A percentile compares a stretch with the other conserved stretches of the same genome.
These are phyloP conservation scores for Cephus pulcher DNA, from an alignment of 2,888 invertebrate species.

Conservation along the genomic window DNA sequence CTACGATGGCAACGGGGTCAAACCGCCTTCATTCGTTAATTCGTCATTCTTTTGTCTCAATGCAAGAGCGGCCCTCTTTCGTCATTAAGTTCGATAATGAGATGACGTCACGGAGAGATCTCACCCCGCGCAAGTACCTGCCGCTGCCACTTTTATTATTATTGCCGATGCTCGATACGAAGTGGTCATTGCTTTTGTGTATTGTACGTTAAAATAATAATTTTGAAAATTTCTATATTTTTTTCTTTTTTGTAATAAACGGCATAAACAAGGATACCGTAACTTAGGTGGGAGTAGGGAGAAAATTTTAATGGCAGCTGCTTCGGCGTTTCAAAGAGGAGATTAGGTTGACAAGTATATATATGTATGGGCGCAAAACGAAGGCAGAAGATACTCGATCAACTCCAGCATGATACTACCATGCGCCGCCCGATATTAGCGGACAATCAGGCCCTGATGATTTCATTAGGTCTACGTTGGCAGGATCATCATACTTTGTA, in stretches of 20 bases:
- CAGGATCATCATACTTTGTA: slow-evolving; percentile 62
- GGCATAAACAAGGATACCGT: too few relatives aligned
- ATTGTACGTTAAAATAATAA: too few relatives aligned
- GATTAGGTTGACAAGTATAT: too few relatives aligned
- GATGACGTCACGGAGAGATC: slow-evolving; percentile 26
- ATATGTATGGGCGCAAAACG: too few relatives aligned
- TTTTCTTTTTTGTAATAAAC: too few relatives aligned
- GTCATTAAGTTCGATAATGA: slow-evolving; percentile 39
- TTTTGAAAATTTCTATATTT: too few relatives aligned
- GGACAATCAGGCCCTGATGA: slow-evolving; percentile 57
- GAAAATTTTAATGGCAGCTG: too few relatives aligned
- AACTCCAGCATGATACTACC: too few relatives aligned
- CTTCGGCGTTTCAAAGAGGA: too few relatives aligned
- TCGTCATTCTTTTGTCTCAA: slow-evolving; percentile 45
- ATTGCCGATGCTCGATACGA: too few relatives aligned
- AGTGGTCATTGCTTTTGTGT: too few relatives aligned
- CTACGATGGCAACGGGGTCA: slow-evolving; percentile 55
- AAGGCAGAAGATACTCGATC: not conserved
- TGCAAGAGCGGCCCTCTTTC: slow-evolving; percentile 36
- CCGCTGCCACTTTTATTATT: not conserved
- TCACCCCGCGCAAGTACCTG: slow-evolving; percentile 1
- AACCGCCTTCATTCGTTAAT: slow-evolving; percentile 52
- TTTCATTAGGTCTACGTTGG: slow-evolving; percentile 54
- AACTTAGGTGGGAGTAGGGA: too few relatives aligned
- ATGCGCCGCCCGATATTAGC: not conserved